Evolutionary conservation across 2,888 invertebrate species (phyloP).

Genomic region (Ferrisia virgata): DNA sequence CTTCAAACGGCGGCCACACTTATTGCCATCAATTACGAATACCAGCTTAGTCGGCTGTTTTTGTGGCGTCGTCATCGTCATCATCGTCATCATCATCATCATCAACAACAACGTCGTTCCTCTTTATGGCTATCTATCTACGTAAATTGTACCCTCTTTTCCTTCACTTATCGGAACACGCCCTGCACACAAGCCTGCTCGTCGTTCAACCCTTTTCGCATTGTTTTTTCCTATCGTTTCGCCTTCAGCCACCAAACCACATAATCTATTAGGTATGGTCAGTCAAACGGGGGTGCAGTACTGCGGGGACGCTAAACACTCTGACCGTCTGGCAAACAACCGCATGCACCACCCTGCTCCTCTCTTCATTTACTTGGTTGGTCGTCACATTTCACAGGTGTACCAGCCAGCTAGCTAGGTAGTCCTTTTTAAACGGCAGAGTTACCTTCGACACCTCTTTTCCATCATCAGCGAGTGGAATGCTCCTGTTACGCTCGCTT

Average conservation of each 20-base stretch:
- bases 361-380: neutral
- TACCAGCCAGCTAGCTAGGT: neutral
- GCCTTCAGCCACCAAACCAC: too few relatives aligned
- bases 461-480: too few relatives aligned
- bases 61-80: neutral
- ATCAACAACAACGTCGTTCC: too few relatives aligned
- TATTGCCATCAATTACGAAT: constrained; percentile 43
- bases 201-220: too few relatives aligned
- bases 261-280: constrained; percentile 9
- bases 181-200: too few relatives aligned
- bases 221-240: too few relatives aligned
- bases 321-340: neutral
- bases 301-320: too few relatives aligned
- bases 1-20: constrained; percentile 22
- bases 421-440: neutral
- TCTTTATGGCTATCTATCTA: too few relatives aligned
- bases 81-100: too few relatives aligned
- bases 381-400: neutral
- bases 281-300: too few relatives aligned
- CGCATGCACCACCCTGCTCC: neutral
- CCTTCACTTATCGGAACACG: too few relatives aligned
- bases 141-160: neutral
- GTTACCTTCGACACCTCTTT: neutral
- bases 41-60: too few relatives aligned
- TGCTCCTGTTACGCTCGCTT: neutral